phyloP scores from a whole-genome alignment of 1,140 invertebrate species.

The Triops longicaudatus region DNA sequence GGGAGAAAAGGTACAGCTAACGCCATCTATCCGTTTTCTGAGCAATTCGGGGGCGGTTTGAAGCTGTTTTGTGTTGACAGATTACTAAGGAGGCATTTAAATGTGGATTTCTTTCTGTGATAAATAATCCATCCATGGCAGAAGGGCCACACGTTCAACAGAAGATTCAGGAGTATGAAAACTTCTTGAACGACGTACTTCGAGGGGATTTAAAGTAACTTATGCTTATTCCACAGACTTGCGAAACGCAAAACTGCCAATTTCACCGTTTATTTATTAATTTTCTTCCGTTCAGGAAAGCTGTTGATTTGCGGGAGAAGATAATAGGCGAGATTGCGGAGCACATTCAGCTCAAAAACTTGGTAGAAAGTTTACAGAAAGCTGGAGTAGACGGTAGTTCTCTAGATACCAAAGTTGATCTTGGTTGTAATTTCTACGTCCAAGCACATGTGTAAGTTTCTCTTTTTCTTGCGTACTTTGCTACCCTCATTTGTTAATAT shows the following conservation, averaged over 20 bases:
- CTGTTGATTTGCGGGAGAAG: neutral
- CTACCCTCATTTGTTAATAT: neutral
- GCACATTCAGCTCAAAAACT: conserved; percentile 58
- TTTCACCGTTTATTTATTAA: neutral
- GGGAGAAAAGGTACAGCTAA: too few relatives aligned
- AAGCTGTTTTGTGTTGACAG: too few relatives aligned
- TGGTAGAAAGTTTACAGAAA: conserved; percentile 47
- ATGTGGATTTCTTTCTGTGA: neutral
- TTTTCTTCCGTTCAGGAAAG: neutral
- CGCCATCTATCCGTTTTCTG: too few relatives aligned
- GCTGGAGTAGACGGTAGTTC: conserved; percentile 45
- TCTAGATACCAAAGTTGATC: conserved; percentile 67
- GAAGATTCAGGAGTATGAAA: neutral
- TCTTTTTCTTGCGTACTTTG: neutral
- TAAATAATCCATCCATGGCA: conserved; percentile 1
- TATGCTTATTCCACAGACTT: neutral
- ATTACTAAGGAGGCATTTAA: neutral
- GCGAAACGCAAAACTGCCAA: too few relatives aligned
- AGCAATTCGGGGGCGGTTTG: too few relatives aligned
- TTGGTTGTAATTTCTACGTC: conserved; percentile 66
- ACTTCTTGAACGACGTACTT: neutral
- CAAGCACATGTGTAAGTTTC: conserved; percentile 50
- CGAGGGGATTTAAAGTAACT: neutral
- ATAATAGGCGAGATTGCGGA: conserved; percentile 53
- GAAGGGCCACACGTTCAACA: neutral